Conservation (phyloP, 2,888 invertebrate species). For the Morpho helenor region DNA sequence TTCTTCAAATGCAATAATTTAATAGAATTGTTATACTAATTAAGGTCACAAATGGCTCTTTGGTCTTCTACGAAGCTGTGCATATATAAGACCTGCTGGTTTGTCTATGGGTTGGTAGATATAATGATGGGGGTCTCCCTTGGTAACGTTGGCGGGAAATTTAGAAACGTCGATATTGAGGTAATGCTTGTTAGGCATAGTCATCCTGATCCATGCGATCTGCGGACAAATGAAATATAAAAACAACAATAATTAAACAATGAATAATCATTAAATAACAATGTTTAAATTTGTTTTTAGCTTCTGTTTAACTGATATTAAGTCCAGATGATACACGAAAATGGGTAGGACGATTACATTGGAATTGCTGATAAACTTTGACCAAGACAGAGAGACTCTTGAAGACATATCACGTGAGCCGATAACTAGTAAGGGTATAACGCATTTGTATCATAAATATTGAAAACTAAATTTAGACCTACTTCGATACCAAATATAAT, state of each 20-base stretch:
- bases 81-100: slow-evolving; percentile 87
- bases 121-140: slow-evolving; percentile 81
- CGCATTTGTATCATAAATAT: slow-evolving; percentile 11
- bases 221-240: slow-evolving; percentile 36
- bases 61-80: slow-evolving; percentile 82
- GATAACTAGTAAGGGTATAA: slow-evolving; percentile 22
- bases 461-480: slow-evolving; percentile 17
- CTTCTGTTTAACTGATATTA: slow-evolving; percentile 6
- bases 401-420: slow-evolving; percentile 24
- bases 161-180: slow-evolving; percentile 86
- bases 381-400: slow-evolving; percentile 22
- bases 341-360: slow-evolving; percentile 18
- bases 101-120: slow-evolving; percentile 89
- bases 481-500: background rate
- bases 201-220: slow-evolving; percentile 85
- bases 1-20: slow-evolving; percentile 6
- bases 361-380: slow-evolving; percentile 28
- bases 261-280: background rate
- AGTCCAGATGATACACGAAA: slow-evolving; percentile 15
- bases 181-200: slow-evolving; percentile 91
- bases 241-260: background rate
- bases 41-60: slow-evolving; percentile 71
- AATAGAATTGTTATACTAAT: background rate
- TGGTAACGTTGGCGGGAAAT: slow-evolving; percentile 82
- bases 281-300: slow-evolving; percentile 9